Evolutionary conservation across 92 coral and sea anemone genomes (phyloP), one percentile per base, ranked within the genome.

Genomic region (Epizoanthus scotinus): DNA sequence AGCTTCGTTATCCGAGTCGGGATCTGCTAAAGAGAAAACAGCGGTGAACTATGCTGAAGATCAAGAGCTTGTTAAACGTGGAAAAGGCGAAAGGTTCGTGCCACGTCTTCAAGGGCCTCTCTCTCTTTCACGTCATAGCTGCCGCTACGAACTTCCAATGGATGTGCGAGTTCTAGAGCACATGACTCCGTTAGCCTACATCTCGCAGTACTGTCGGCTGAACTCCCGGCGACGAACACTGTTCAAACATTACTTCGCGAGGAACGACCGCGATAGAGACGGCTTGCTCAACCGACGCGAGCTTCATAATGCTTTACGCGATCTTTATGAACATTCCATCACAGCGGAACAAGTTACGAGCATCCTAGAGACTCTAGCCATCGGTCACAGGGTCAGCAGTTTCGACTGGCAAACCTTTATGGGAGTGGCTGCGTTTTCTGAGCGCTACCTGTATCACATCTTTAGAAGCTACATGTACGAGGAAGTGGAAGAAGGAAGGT

Each of bases 91-190:
- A 34, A 27, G 82, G 55, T 82, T 81, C 12, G 84, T 84, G 63
- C 85, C 99, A 3, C 91, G 99, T 92, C 79, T 95, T 61, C 91
- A 89, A 64, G 99, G 99, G 1, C 99, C 99, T 42, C 87, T 93
- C 73, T 90, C 99, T 15, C 83, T 95, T 19, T 87, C 98, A 50
- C 92, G 98, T 2, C 90, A 89, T 66, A 87, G 98, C 58, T 95
- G 99, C 53, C 86, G 99, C 12, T 95, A 91, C 86, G 98, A 95
- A 57, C 92, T 95, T 4, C 99, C 99, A 50, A 95, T 95, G 99
- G 98, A 95, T 64, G 80, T 95, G 89, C 84, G 89, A 75, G 81
- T 81, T 13, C 89, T 95, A 22, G 99, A 95, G 65, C 80, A 70
- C 2, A 71, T 95, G 73, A 89, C 98, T 6, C 98, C 91, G 15